A percentile compares a stretch with the other conserved stretches of the same genome.
These are phyloP conservation scores for Phytoseiulus persimilis DNA, from an alignment of 2,888 invertebrate genomes.

Conservation along the genomic window DNA sequence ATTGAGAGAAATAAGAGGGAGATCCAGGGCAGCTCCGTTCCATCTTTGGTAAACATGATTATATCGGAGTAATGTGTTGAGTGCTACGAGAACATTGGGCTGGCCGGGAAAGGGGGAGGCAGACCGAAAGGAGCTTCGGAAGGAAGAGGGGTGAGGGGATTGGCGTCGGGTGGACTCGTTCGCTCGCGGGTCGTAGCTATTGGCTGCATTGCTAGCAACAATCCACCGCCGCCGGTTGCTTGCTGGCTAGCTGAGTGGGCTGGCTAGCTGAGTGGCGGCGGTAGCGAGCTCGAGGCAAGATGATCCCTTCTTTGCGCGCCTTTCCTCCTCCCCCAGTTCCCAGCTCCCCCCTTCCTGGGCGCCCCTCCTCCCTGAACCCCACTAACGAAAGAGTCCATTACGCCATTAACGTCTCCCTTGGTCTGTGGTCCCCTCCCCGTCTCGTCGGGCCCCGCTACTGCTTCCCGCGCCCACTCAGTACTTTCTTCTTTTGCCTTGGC, in stretches of 20 bases:
- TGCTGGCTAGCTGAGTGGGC: neutral
- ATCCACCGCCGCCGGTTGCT: neutral
- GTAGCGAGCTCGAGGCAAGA: neutral
- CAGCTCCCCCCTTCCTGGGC: neutral
- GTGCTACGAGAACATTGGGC: neutral
- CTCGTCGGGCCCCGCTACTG: slow-evolving; percentile 28
- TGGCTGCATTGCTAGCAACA: neutral
- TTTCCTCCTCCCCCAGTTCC: neutral
- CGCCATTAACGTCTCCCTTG: neutral
- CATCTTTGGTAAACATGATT: slow-evolving; percentile 17
- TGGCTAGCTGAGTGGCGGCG: neutral
- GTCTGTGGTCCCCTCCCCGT: slow-evolving; percentile 30
- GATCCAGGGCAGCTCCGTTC: neutral
- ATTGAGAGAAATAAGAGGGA: neutral
- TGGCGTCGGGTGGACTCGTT: neutral
- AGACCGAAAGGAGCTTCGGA: neutral
- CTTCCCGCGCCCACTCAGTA: slow-evolving; percentile 39
- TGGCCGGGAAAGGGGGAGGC: neutral
- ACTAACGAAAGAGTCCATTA: neutral
- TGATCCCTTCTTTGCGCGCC: neutral
- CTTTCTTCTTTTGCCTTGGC: neutral
- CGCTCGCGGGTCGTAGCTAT: neutral
- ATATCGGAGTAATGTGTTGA: slow-evolving; percentile 33
- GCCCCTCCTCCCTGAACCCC: slow-evolving; percentile 13
- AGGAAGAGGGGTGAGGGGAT: neutral